Evolutionary conservation across 1,140 invertebrate species (phyloP).

Genomic region (Trichogramma pretiosum): DNA sequence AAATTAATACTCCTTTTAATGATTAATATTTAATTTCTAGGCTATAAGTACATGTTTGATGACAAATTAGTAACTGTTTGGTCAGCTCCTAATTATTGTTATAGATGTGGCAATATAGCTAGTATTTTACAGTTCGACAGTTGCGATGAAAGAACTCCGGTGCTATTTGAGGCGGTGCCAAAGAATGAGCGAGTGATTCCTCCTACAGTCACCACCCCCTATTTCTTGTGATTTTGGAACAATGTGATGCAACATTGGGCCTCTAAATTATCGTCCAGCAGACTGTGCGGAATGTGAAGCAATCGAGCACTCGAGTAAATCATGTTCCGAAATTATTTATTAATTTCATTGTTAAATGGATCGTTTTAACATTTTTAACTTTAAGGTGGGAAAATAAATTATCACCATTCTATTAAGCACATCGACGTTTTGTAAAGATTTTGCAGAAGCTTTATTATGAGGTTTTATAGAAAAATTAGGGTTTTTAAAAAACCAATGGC

Average conservation of each 20-base stretch:
- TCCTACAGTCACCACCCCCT: constrained; percentile 82
- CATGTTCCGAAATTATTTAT: background rate
- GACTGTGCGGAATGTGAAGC: constrained; percentile 3
- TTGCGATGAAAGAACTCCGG: constrained; percentile 67
- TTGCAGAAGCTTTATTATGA: constrained; percentile 16
- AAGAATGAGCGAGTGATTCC: constrained; percentile 88
- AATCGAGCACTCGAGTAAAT: background rate
- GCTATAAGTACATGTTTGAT: constrained; percentile 94
- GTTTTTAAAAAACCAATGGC: constrained; percentile 2
- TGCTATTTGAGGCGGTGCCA: constrained; percentile 90
- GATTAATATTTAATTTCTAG: constrained; percentile 40
- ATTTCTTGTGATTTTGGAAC: constrained; percentile 87
- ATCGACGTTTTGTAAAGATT: constrained; percentile 16
- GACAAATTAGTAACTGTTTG: constrained; percentile 90
- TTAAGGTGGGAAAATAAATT: background rate
- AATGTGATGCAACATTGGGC: no score
- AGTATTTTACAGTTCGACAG: constrained; percentile 80
- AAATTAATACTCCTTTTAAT: background rate
- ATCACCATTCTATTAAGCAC: constrained; percentile 10
- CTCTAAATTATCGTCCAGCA: constrained; percentile 2
- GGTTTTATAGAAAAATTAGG: constrained; percentile 13
- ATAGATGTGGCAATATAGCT: constrained; percentile 88
- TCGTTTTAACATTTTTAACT: no score
- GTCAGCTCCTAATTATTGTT: constrained; percentile 96
- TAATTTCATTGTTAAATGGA: no score